Conservation (phyloP, 2,797 vertebrate species). For the Hapalemur alaotrensis region DNA sequence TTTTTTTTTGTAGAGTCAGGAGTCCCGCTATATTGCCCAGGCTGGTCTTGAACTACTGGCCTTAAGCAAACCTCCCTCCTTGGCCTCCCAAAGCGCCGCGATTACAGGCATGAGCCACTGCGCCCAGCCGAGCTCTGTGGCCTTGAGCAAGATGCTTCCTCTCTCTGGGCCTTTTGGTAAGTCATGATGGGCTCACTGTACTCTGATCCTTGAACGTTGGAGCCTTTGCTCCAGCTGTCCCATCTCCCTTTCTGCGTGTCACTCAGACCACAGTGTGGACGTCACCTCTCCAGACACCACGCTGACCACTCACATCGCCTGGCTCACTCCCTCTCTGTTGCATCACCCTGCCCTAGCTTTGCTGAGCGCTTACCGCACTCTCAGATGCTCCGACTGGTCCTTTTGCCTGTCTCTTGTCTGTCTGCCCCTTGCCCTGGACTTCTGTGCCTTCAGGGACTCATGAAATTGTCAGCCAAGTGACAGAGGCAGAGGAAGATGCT, state of each 20-base stretch:
- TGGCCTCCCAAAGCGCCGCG: neutral
- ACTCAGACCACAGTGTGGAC: neutral
- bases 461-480: neutral
- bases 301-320: neutral
- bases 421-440: constrained; percentile 24
- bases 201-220: neutral
- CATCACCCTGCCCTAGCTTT: neutral
- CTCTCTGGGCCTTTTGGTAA: neutral
- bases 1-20: neutral
- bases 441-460: neutral
- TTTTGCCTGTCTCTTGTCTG: neutral
- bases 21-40: neutral
- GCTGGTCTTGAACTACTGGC: neutral
- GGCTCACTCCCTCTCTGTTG: neutral
- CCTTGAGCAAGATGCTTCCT: neutral
- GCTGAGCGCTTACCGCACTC: neutral
- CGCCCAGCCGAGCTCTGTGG: neutral
- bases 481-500: neutral
- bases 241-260: neutral
- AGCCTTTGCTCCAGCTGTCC: constrained; percentile 15
- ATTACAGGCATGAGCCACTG: neutral
- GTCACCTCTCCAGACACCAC: constrained; percentile 22
- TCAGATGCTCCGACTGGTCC: neutral
- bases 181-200: neutral
- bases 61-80: neutral